Conservation (phyloP, 2,888 invertebrate species). For the Orthosia cruda region DNA sequence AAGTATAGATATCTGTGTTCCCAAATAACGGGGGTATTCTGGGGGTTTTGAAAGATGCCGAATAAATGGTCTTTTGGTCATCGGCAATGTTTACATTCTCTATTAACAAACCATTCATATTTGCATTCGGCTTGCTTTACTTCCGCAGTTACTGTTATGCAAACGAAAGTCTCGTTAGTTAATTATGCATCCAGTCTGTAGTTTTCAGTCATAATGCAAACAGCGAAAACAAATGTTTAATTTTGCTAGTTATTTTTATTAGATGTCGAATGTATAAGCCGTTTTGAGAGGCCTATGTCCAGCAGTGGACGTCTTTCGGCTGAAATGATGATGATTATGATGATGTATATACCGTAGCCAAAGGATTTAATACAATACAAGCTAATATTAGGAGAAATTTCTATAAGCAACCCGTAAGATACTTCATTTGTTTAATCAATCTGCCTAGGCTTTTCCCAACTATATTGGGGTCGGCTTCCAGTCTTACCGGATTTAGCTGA, state of each 20-base stretch:
- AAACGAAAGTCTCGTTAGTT: conserved; percentile 22
- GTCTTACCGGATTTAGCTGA: too few relatives aligned
- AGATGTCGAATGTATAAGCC: neutral
- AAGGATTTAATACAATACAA: too few relatives aligned
- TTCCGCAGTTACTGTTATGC: conserved; percentile 25
- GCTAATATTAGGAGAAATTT: neutral
- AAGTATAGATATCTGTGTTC: too few relatives aligned
- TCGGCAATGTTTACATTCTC: conserved; percentile 3
- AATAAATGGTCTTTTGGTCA: neutral
- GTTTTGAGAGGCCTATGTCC: too few relatives aligned
- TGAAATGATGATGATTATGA: too few relatives aligned
- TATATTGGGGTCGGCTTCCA: too few relatives aligned
- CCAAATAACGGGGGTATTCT: too few relatives aligned
- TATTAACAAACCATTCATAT: conserved; percentile 5
- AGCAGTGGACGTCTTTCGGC: too few relatives aligned
- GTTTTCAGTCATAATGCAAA: conserved; percentile 30
- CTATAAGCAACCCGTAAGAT: neutral
- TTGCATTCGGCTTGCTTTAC: conserved; percentile 11
- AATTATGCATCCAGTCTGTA: conserved; percentile 9
- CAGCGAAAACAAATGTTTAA: neutral
- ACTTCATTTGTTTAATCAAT: too few relatives aligned
- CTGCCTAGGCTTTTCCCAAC: too few relatives aligned
- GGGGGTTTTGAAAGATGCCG: neutral
- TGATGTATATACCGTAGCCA: too few relatives aligned
- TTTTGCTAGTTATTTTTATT: neutral